Conservation (phyloP, 2,113 vertebrate species). For the Heterocephalus glaber region DNA sequence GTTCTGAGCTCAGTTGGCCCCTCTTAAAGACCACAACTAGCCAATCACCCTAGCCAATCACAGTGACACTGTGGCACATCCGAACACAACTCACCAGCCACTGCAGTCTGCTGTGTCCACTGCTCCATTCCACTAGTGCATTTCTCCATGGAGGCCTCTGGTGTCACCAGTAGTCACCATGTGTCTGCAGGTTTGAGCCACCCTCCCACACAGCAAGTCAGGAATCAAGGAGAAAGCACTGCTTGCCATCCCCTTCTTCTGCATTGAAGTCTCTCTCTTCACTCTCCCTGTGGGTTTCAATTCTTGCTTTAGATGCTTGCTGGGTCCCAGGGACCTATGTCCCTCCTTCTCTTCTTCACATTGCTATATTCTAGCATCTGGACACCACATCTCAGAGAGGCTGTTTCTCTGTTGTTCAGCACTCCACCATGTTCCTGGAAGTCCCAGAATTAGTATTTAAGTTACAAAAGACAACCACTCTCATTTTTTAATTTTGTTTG, state of each 20-base stretch:
- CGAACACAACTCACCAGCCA: not conserved
- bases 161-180: not conserved
- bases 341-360: not conserved
- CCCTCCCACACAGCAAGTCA: not conserved
- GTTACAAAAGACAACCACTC: not conserved
- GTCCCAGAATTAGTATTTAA: slow-evolving; percentile 41
- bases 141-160: not conserved
- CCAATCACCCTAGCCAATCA: not conserved
- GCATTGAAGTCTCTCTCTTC: not conserved
- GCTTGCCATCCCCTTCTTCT: not conserved
- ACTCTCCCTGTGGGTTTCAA: not conserved
- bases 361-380: not conserved
- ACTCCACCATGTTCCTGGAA: not conserved
- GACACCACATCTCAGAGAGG: not conserved
- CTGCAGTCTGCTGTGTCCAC: not conserved
- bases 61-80: too few species aligned
- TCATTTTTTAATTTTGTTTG: not conserved
- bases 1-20: not conserved
- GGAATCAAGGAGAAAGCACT: not conserved
- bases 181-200: not conserved
- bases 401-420: not conserved
- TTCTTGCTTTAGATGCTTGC: not conserved
- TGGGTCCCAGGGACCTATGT: not conserved
- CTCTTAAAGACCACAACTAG: not conserved
- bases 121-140: not conserved